phyloP scores from a whole-genome alignment of 2,888 invertebrate genomes.

The Chaetogeoica ovagalla region DNA sequence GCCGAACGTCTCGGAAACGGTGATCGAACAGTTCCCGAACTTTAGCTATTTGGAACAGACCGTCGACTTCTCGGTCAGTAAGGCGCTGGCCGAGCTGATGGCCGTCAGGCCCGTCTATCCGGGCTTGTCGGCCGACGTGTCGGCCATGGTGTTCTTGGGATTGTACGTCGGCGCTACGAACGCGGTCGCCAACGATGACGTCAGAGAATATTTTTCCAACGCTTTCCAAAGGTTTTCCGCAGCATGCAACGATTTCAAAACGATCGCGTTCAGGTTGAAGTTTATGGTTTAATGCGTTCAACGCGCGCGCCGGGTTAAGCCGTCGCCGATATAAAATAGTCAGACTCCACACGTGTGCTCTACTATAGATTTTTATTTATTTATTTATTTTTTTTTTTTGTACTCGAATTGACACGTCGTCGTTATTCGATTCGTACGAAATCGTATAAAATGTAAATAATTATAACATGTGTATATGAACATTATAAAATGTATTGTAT shows the following conservation, averaged over 20 bases:
- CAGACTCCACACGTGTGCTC: too few species aligned
- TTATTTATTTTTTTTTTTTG: too few species aligned
- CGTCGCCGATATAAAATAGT: too few species aligned
- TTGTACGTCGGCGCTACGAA: not conserved
- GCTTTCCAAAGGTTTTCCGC: not conserved
- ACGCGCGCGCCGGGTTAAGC: too few species aligned
- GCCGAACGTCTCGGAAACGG: not conserved
- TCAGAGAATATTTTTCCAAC: not conserved
- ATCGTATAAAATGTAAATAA: too few species aligned
- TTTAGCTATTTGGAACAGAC: slow-evolving; percentile 33
- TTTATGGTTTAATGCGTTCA: not conserved
- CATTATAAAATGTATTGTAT: too few species aligned
- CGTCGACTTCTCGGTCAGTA: not conserved
- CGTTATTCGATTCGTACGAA: too few species aligned
- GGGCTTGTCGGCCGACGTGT: not conserved
- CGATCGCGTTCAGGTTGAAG: not conserved
- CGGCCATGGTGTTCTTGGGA: slow-evolving; percentile 32
- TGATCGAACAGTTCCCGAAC: not conserved
- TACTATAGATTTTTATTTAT: too few species aligned
- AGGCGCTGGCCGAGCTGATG: not conserved
- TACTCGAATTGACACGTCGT: too few species aligned
- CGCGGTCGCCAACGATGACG: not conserved
- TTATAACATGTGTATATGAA: too few species aligned
- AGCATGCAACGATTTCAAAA: not conserved
- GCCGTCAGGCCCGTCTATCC: slow-evolving; percentile 14